These are phyloP conservation scores for Anhinga rufa DNA, from an alignment of 2,113 vertebrate genomes.

Conservation along the genomic window DNA sequence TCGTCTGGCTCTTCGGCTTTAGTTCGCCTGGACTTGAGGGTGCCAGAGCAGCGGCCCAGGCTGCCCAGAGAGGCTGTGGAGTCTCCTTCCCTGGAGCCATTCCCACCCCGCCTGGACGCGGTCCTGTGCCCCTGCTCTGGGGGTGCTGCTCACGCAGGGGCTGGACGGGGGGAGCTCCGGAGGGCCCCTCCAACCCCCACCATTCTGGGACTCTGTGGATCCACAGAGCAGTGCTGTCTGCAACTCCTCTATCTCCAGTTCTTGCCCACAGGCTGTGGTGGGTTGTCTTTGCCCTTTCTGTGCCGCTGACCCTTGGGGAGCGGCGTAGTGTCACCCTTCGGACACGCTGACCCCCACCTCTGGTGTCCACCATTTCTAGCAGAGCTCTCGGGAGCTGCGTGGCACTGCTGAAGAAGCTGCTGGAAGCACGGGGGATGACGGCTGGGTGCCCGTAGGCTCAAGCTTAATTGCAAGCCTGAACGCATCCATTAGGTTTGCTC, in stretches of 20 bases:
- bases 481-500: background rate
- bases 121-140: no score
- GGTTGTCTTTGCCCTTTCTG: background rate
- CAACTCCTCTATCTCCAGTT: background rate
- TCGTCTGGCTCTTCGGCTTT: background rate
- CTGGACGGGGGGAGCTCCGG: no score
- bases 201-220: background rate
- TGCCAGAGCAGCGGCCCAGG: no score
- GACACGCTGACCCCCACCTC: rapidly evolving
- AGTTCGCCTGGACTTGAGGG: background rate
- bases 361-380: background rate
- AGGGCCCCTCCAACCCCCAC: no score
- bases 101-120: no score
- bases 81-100: no score
- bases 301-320: background rate
- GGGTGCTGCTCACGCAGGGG: no score
- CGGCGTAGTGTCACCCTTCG: background rate
- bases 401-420: background rate
- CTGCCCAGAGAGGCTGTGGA: no score
- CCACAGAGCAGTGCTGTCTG: no score
- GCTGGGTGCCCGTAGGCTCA: background rate
- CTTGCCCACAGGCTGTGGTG: rapidly evolving
- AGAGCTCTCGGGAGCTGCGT: background rate
- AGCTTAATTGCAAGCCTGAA: background rate
- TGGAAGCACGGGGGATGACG: background rate